Evolutionary conservation across 2,888 invertebrate species (phyloP).

Genomic region (Sinohyriopsis cumingii): DNA sequence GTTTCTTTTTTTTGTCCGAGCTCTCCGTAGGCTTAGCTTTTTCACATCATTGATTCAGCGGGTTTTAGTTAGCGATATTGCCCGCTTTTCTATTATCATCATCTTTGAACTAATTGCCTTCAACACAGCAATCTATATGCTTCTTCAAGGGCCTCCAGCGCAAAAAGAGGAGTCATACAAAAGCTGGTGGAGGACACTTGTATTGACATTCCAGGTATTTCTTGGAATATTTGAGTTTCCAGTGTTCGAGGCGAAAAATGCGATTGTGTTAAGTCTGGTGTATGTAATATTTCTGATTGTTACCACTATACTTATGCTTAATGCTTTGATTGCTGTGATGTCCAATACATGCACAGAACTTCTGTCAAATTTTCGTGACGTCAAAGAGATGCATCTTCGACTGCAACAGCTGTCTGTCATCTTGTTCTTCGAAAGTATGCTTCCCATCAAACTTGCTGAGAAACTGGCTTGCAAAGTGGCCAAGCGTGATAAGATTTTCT

Average conservation of each 20-base stretch:
- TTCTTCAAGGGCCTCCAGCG: conserved; percentile 32
- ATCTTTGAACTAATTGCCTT: conserved; percentile 47
- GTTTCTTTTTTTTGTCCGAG: conserved; percentile 48
- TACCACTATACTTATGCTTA: conserved; percentile 49
- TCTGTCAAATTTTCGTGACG: conserved; percentile 29
- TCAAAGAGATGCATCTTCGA: conserved; percentile 32
- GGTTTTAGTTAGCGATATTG: conserved; percentile 37
- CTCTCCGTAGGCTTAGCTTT: conserved; percentile 50
- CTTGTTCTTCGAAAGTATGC: conserved; percentile 37
- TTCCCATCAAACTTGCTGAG: conserved; percentile 2
- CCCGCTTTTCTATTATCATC: conserved; percentile 47
- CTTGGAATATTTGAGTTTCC: conserved; percentile 49
- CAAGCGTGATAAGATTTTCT: too few relatives aligned
- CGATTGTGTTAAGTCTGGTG: too few relatives aligned
- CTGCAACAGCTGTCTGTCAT: conserved; percentile 38
- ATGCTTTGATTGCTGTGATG: conserved; percentile 55
- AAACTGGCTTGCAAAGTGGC: too few relatives aligned
- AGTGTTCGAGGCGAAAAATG: conserved; percentile 7
- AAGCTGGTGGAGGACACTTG: conserved; percentile 27
- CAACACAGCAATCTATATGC: conserved; percentile 50
- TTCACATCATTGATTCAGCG: conserved; percentile 50
- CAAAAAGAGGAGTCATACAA: conserved; percentile 20
- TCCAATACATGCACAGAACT: conserved; percentile 45
- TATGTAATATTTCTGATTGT: conserved; percentile 46
- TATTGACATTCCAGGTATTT: conserved; percentile 54